These are phyloP conservation scores for Hermatobates lingyangjiaoensis DNA, from an alignment of 1,140 invertebrate species.

Conservation along the genomic window DNA sequence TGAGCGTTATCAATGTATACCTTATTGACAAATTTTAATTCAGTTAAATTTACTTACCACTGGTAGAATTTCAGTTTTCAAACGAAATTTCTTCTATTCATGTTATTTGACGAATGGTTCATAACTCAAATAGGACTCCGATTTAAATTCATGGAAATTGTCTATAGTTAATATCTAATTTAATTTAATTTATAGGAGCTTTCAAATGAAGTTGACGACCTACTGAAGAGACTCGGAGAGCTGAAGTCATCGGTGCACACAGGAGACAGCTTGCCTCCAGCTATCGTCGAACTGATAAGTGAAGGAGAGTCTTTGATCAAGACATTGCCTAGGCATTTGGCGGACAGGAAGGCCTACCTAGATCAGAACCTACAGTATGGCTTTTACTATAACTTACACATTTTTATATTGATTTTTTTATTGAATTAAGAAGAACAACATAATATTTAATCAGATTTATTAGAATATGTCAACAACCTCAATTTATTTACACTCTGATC, in stretches of 20 bases:
- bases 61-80: too few species aligned
- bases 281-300: constrained; percentile 60
- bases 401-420: neutral
- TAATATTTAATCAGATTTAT: neutral
- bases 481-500: too few species aligned
- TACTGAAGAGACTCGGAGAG: constrained; percentile 45
- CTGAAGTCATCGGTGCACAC: constrained; percentile 46
- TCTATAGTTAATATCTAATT: too few species aligned
- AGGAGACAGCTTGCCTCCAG: constrained; percentile 56
- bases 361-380: constrained; percentile 41
- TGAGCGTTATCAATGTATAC: too few species aligned
- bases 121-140: too few species aligned
- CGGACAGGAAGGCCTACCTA: constrained; percentile 58
- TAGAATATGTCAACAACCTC: too few species aligned
- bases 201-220: constrained; percentile 44
- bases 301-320: constrained; percentile 56
- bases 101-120: too few species aligned
- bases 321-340: constrained; percentile 56
- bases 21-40: too few species aligned
- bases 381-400: neutral
- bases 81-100: too few species aligned
- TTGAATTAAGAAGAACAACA: neutral
- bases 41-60: too few species aligned
- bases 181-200: constrained; percentile 25
- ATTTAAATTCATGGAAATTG: too few species aligned